phyloP scores from a whole-genome alignment of 1,140 invertebrate genomes.

The Acyrthosiphon pisum region DNA sequence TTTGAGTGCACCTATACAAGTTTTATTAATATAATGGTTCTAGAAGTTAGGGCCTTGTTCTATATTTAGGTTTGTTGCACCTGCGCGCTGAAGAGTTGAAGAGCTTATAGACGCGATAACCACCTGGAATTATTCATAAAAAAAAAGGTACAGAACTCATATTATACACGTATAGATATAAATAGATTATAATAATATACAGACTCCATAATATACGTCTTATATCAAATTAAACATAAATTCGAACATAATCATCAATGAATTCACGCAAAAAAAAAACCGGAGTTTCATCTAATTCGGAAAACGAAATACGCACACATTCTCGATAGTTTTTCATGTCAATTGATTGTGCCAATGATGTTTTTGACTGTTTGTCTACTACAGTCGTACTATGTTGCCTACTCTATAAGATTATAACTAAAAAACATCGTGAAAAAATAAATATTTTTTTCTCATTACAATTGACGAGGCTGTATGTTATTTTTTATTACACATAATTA shows the following conservation, averaged over 20 bases:
- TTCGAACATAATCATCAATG: neutral
- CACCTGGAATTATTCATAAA: neutral
- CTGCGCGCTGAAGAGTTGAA: neutral
- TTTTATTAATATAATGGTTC: neutral
- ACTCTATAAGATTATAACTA: neutral
- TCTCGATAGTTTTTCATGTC: neutral
- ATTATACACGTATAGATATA: neutral
- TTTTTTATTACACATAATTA: slow-evolving; percentile 19
- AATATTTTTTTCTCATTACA: neutral
- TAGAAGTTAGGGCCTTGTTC: neutral
- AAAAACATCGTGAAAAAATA: neutral
- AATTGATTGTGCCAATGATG: neutral
- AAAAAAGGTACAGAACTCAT: neutral
- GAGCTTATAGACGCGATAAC: neutral
- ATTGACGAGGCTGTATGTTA: neutral
- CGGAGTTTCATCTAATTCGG: neutral
- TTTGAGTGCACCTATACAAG: neutral
- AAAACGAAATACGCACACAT: neutral
- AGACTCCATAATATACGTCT: neutral
- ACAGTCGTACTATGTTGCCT: neutral
- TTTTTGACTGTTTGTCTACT: neutral
- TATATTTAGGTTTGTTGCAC: neutral
- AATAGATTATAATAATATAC: neutral
- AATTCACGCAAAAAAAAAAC: neutral
- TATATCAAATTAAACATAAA: neutral